Evolutionary conservation across 1,140 invertebrate species (phyloP).

Genomic region (Neotoxoptera formosana): DNA sequence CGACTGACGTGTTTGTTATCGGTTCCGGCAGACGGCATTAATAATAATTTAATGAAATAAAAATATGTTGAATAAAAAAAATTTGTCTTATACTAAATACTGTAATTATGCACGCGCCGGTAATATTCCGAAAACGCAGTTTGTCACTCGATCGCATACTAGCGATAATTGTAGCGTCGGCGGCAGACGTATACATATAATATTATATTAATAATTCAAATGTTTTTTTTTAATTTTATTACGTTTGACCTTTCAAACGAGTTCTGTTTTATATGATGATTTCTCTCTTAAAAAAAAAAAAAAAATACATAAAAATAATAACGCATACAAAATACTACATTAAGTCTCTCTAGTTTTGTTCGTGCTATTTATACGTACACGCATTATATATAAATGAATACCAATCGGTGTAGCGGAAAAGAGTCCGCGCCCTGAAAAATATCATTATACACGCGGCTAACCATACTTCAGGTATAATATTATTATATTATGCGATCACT

Average conservation of each 20-base stretch:
- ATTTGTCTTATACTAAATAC: neutral
- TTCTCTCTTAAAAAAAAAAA: neutral
- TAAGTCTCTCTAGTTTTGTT: neutral
- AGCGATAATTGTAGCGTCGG: neutral
- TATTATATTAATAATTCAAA: neutral
- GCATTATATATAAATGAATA: neutral
- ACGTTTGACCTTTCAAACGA: constrained; percentile 2
- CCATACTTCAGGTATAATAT: neutral
- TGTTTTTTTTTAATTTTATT: neutral
- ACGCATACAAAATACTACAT: neutral
- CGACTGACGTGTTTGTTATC: neutral
- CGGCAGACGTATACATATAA: neutral
- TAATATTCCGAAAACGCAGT: neutral
- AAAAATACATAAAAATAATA: neutral
- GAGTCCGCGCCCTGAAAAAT: constrained; percentile 5
- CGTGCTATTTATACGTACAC: neutral
- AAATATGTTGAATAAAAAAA: neutral
- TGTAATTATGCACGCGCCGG: neutral
- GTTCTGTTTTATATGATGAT: constrained; percentile 12
- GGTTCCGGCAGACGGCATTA: neutral
- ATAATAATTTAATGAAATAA: neutral
- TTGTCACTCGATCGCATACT: neutral
- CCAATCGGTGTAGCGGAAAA: neutral
- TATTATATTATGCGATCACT: neutral
- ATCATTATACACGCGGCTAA: neutral